A percentile compares a stretch with the other conserved stretches of the same genome.
Evolutionary conservation across 2,888 invertebrate species (phyloP).

Genomic region (Lacanobia wlatinum): DNA sequence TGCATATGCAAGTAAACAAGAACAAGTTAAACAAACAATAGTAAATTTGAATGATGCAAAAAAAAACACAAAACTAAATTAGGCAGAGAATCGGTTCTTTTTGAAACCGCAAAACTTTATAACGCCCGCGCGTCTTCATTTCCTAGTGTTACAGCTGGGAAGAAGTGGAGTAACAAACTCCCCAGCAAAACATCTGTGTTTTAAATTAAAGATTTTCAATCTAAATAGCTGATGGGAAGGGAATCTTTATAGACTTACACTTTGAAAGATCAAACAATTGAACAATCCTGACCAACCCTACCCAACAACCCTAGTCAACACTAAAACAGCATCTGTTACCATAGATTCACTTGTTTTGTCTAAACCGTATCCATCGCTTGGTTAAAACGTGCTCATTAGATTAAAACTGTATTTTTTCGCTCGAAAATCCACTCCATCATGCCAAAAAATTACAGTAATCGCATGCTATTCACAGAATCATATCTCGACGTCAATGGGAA

Average conservation of each 20-base stretch:
- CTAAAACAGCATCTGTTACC: background rate
- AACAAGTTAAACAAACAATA: too few species aligned
- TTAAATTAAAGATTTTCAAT: background rate
- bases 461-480: slow-evolving; percentile 35
- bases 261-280: background rate
- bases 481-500: slow-evolving; percentile 44
- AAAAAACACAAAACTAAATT: background rate
- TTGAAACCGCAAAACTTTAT: background rate
- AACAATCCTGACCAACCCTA: background rate
- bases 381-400: slow-evolving; percentile 2
- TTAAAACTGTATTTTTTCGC: slow-evolving; percentile 33
- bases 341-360: background rate
- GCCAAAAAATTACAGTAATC: slow-evolving; percentile 53
- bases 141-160: background rate
- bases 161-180: background rate
- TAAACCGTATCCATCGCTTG: background rate
- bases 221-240: background rate
- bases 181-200: too few species aligned
- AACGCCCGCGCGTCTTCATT: background rate
- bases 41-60: too few species aligned
- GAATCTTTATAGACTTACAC: background rate
- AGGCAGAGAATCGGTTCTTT: background rate
- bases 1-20: too few species aligned
- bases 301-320: too few species aligned
- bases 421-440: slow-evolving; percentile 13